phyloP scores from a whole-genome alignment of 2,797 vertebrate genomes.

The Pipistrellus pipistrellus region DNA sequence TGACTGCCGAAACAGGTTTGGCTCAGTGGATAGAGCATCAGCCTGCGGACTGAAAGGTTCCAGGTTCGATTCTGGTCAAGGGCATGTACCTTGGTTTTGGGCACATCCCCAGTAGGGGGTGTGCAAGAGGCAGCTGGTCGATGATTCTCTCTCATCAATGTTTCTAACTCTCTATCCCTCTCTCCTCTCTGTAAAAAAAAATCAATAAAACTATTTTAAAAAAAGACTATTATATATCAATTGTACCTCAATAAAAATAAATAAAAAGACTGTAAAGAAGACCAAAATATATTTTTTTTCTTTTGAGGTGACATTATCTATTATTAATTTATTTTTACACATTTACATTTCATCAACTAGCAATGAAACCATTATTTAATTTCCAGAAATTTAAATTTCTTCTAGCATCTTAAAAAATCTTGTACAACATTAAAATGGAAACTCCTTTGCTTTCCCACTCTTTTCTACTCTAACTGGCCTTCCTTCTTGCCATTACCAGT shows the following conservation, averaged over 20 bases:
- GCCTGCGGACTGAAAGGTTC: too few relatives aligned
- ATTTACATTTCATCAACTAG: constrained; percentile 3
- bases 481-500: neutral
- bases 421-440: neutral
- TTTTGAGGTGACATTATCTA: neutral
- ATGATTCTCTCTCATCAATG: too few relatives aligned
- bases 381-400: neutral
- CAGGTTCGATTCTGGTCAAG: too few relatives aligned
- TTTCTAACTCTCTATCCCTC: too few relatives aligned
- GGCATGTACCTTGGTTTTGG: too few relatives aligned
- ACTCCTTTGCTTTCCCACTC: neutral
- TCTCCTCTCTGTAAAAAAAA: too few relatives aligned
- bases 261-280: constrained; percentile 16
- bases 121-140: too few relatives aligned
- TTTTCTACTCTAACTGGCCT: neutral
- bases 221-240: neutral
- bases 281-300: neutral
- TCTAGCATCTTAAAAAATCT: neutral
- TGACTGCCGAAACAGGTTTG: neutral
- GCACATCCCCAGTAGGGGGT: too few relatives aligned
- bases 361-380: neutral
- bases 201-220: neutral
- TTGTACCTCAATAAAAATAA: neutral
- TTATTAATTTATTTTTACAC: neutral
- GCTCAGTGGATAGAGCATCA: too few relatives aligned